Evolutionary conservation across 2,888 invertebrate genomes (phyloP), one percentile per base, ranked within the genome.

Genomic region (Germaria angustata): DNA sequence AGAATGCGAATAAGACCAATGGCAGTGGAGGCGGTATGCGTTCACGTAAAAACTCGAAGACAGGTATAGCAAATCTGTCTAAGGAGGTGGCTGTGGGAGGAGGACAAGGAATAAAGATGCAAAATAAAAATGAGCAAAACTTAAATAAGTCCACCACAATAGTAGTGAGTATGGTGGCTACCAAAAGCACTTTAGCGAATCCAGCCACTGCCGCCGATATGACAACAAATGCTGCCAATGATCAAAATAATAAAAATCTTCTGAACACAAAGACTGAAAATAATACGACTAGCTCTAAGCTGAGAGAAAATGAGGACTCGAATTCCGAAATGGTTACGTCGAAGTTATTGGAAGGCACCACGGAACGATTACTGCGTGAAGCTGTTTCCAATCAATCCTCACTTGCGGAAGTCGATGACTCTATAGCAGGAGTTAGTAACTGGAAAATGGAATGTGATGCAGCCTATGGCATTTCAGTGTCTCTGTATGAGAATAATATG

Each of bases 401-500:
- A 6, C 65, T 71, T 0, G 78, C 51, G 20, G 76, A 79, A 44
- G 39, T 80, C 13, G 78, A 75, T 7, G 80, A 81, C 44, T 46
- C 84, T 51, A 87, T 92, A 59, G 91, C 91, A 0, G 91, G 91
- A 15, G 91, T 92, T 11, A 86, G 87, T 9, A 90, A 91, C 84
- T 91, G 91, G 91, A 90, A 90, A 81, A 89, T 89, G 88, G 91
- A 91, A 57, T 87, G 88, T n/a, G 92, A 91, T 55, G 88, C 88
- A 81, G 91, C 91, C 1, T 91, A 90, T 81, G 91, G 91, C 69
- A 89, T 91, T 66, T 90, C 91, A 0, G 95, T 95, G 73, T 96
- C 96, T 0, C 92, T 97, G 55, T 97, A 97, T 89, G 97, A 97
- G 88, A 93, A 94, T 86, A 96, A 97, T 91, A 96, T 96, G 85